Base-by-base conservation (phyloP, 1,140 invertebrate genomes). In the Atta cephalotes region DNA sequence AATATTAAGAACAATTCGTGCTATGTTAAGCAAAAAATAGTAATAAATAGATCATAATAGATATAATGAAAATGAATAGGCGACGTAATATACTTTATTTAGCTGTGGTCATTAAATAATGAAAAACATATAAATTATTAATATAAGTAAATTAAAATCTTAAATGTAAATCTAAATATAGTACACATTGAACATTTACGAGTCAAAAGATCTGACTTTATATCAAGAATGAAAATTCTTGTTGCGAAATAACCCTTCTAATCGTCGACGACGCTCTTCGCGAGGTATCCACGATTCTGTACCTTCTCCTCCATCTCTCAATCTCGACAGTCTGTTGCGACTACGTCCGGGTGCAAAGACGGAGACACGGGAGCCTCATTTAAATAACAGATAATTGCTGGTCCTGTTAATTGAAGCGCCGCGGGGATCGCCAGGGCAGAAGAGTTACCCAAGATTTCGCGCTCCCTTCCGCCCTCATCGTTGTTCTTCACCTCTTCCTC, bases 301-400 rank as follows among this genome's bases (percentile, higher is more conserved):
- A 51, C 21, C 18, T 21, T 14, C 31, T n/a, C 31, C 7, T n/a
- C 62, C 45, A 16, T 53, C 35, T 45, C 63, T 18, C 31, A n/a
- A 28, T 31, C 18, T 49, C 45, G n/a, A 63, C 72, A 85, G 72
- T 85, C 76, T 81, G 71, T 91, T 91, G 78, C 86, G 66, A 89
- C 86, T 87, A 91, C 87, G 87, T 91, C 87, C 78, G 88, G 77
- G 74, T 77, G 86, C 88, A 92, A 92, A 93, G 92, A 93, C 87
- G 90, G 87, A 72, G 62, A 53, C 74, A 70, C 86, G 66, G 76
- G 68, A 74, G 91, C 87, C 91, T 94, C 92, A 94, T 94, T 94
- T 94, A 93, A 94, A 94, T 94, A 94, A 94, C 93, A 92, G 93
- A 94, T 94, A 94, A 94, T 94, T 93, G 92, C 93, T 92, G 91